phyloP scores from a whole-genome alignment of 2,888 invertebrate genomes.

The Nomada flava region DNA sequence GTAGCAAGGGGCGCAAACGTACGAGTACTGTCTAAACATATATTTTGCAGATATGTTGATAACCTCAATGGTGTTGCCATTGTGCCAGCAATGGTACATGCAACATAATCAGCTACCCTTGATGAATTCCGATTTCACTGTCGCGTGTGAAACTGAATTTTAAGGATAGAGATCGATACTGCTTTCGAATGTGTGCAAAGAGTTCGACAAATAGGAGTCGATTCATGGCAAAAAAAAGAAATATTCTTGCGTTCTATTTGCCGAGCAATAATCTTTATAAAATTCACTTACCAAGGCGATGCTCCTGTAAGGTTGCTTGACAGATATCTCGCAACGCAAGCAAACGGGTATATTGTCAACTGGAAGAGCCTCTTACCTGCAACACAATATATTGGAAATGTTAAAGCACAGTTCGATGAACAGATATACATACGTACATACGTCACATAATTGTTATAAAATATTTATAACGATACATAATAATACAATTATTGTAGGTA shows the following conservation, averaged over 20 bases:
- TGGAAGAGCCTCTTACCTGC: constrained; percentile 12
- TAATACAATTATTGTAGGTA: too few relatives aligned
- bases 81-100: neutral
- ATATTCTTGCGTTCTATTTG: neutral
- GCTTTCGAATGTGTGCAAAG: neutral
- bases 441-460: too few relatives aligned
- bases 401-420: neutral
- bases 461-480: too few relatives aligned
- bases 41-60: neutral
- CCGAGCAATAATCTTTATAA: neutral
- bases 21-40: neutral
- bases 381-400: neutral
- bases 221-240: too few relatives aligned
- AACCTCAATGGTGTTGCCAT: neutral
- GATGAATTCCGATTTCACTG: neutral
- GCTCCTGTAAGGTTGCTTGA: too few relatives aligned
- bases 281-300: constrained; percentile 2
- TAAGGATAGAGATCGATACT: neutral
- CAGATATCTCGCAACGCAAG: neutral
- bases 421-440: too few relatives aligned
- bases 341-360: neutral
- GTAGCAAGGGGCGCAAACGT: neutral
- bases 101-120: constrained; percentile 1
- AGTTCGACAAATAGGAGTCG: neutral
- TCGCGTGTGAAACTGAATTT: neutral